phyloP scores from a whole-genome alignment of 2,113 vertebrate genomes.

The Pseudopodoces humilis region DNA sequence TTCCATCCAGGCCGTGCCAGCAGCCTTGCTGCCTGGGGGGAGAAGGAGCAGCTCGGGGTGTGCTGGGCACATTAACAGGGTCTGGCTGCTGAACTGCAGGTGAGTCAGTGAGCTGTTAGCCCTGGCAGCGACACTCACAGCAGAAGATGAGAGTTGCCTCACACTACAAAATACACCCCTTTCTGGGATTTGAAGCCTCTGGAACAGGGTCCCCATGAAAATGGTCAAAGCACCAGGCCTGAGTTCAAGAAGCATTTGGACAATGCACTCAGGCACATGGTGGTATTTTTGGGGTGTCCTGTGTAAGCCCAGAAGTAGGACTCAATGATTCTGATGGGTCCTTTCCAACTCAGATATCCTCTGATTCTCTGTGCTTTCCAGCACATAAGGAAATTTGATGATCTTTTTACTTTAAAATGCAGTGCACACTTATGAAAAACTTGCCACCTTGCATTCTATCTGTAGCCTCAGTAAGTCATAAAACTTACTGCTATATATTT shows the following conservation, averaged over 20 bases:
- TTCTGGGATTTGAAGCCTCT: background rate
- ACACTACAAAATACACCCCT: background rate
- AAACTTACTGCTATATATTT: background rate
- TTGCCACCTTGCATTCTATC: background rate
- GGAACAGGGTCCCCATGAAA: background rate
- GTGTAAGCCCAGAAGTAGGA: background rate
- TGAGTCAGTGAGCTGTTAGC: background rate
- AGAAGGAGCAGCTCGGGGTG: accelerated
- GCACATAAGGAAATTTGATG: background rate
- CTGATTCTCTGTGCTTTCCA: background rate
- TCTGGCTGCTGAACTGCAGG: background rate
- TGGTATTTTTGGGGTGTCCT: background rate
- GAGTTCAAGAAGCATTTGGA: background rate
- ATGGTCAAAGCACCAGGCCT: background rate
- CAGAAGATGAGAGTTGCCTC: background rate
- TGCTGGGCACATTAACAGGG: background rate
- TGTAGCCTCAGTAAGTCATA: background rate
- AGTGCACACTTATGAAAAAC: background rate
- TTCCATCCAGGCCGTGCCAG: background rate
- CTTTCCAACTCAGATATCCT: background rate
- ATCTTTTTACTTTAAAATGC: background rate
- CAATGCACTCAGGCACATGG: background rate
- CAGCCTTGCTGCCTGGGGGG: background rate
- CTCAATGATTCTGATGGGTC: background rate
- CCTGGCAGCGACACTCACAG: background rate